Conservation (phyloP, 2,888 invertebrate genomes). For the Sisyra terminalis region DNA sequence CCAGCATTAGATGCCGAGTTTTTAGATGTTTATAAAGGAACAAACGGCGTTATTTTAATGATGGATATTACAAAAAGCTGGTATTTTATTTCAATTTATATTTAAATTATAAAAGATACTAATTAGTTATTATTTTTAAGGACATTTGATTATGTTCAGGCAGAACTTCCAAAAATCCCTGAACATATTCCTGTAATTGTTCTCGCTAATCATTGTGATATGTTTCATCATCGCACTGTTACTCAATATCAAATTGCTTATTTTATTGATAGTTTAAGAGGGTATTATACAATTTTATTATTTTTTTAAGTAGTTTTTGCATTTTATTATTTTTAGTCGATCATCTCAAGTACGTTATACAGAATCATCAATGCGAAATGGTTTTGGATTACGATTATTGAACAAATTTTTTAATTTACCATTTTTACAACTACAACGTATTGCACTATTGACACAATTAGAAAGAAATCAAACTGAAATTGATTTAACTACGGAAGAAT, state of each 20-base stretch:
- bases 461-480: constrained; percentile 74
- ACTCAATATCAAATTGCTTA: constrained; percentile 50
- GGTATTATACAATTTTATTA: too few relatives aligned
- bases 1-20: constrained; percentile 85
- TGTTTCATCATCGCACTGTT: constrained; percentile 88
- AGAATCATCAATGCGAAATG: constrained; percentile 89
- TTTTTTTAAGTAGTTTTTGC: neutral
- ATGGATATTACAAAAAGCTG: constrained; percentile 92
- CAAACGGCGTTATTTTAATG: constrained; percentile 85
- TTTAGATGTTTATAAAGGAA: constrained; percentile 89
- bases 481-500: constrained; percentile 53
- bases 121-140: constrained; percentile 26
- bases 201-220: constrained; percentile 88
- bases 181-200: constrained; percentile 70
- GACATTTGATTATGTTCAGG: constrained; percentile 89
- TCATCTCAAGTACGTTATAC: constrained; percentile 64
- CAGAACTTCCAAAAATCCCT: constrained; percentile 68
- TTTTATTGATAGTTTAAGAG: constrained; percentile 44
- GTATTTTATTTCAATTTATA: constrained; percentile 27
- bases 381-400: constrained; percentile 79
- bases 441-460: constrained; percentile 65
- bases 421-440: constrained; percentile 76
- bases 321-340: constrained; percentile 21
- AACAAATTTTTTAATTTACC: constrained; percentile 94
- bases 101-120: neutral